These are phyloP conservation scores for Cossypha caffra DNA, from an alignment of 2,797 vertebrate genomes.

Conservation along the genomic window DNA sequence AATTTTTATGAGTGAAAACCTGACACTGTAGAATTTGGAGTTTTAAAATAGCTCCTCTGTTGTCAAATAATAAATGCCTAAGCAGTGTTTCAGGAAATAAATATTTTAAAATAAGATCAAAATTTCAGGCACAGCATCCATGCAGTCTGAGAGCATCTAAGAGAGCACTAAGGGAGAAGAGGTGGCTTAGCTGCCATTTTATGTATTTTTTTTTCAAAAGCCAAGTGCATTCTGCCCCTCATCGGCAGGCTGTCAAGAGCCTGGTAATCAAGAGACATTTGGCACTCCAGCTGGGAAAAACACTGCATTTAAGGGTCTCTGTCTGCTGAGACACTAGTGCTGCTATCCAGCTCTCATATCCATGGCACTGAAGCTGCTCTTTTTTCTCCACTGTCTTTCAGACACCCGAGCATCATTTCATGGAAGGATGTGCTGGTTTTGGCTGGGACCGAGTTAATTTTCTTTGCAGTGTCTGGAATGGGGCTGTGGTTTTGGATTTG, in stretches of 20 bases:
- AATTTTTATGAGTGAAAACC: conserved; percentile 58
- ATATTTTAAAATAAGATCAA: conserved; percentile 41
- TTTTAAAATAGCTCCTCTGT: conserved; percentile 31
- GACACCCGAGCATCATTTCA: background rate
- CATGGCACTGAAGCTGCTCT: background rate
- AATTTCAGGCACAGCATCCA: background rate
- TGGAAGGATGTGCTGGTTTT: background rate
- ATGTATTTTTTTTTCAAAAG: background rate
- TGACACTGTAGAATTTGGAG: conserved; percentile 11
- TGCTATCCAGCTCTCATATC: background rate
- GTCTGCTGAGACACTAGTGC: background rate
- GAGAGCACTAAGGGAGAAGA: background rate
- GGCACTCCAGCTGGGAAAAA: conserved; percentile 39
- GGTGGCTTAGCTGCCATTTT: background rate
- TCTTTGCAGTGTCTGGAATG: rapidly evolving
- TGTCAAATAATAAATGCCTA: conserved; percentile 50
- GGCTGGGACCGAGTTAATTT: background rate
- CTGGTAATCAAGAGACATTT: conserved; percentile 39
- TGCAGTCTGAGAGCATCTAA: background rate
- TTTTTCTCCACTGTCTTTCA: background rate
- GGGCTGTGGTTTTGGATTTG: background rate
- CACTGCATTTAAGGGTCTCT: background rate
- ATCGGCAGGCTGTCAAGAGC: conserved; percentile 3
- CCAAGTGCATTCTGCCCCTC: conserved; percentile 1
- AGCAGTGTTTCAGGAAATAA: conserved; percentile 29